A percentile compares a stretch with the other conserved stretches of the same genome.
phyloP scores from a whole-genome alignment of 2,888 invertebrate species.

The Agrochola macilenta region DNA sequence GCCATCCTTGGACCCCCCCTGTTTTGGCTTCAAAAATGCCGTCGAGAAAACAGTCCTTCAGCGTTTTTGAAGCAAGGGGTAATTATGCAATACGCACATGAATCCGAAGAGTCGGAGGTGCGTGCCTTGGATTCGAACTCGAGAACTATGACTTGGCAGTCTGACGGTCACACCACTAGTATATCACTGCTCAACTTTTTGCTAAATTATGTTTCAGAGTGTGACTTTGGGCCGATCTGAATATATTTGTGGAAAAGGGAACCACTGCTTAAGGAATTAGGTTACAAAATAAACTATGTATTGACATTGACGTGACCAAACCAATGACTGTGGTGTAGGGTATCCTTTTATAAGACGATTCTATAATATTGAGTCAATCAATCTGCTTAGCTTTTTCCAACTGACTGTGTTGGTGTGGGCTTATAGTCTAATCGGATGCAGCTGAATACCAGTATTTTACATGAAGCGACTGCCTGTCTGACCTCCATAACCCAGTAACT shows the following conservation, averaged over 20 bases:
- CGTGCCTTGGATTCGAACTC: too few relatives aligned
- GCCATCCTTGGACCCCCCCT: too few relatives aligned
- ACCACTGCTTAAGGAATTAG: neutral
- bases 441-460: neutral
- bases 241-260: neutral
- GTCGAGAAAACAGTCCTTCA: too few relatives aligned
- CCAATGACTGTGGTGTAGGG: neutral
- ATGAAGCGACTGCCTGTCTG: neutral
- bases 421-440: neutral
- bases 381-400: neutral
- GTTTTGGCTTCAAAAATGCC: too few relatives aligned
- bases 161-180: too few relatives aligned
- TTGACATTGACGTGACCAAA: neutral
- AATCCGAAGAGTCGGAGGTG: too few relatives aligned
- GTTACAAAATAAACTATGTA: neutral
- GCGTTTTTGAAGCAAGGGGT: too few relatives aligned
- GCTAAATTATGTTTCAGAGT: neutral
- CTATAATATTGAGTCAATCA: neutral
- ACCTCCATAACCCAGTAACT: neutral
- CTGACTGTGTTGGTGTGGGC: neutral
- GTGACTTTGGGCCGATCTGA: neutral
- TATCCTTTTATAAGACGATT: neutral
- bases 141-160: too few relatives aligned
- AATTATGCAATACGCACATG: too few relatives aligned
- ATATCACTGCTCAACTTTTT: neutral